Evolutionary conservation across 2,113 vertebrate species (phyloP).

Genomic region (Catagonus wagneri): DNA sequence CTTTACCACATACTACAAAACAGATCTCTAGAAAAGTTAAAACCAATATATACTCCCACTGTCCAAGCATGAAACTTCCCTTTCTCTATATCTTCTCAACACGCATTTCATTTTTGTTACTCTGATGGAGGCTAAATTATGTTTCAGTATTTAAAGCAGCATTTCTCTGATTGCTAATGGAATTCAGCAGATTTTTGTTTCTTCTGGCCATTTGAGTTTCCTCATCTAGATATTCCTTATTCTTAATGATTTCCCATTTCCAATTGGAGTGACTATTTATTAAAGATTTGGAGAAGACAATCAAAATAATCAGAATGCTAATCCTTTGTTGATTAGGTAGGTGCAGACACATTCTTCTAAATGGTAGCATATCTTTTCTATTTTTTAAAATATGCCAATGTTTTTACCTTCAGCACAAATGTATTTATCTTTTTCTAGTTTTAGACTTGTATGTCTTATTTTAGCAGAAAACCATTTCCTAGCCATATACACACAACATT

Average conservation of each 20-base stretch:
- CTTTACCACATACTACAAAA: not conserved
- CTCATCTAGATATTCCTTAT: not conserved
- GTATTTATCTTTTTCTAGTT: not conserved
- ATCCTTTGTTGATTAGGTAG: not conserved
- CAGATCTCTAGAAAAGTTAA: not conserved
- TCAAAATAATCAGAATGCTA: not conserved
- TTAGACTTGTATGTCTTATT: not conserved
- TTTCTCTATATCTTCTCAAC: not conserved
- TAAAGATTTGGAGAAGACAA: not conserved
- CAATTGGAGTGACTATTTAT: not conserved
- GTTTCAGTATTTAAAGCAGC: not conserved
- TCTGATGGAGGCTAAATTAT: not conserved
- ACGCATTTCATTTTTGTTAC: not conserved
- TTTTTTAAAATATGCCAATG: not conserved
- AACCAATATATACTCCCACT: not conserved
- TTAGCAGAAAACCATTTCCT: not conserved
- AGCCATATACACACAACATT: not conserved
- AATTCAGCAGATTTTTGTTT: not conserved
- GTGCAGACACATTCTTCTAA: not conserved
- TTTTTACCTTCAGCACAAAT: not conserved
- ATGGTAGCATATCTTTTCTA: not conserved
- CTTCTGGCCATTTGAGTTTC: not conserved
- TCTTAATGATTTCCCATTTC: not conserved
- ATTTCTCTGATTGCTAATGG: not conserved
- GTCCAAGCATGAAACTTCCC: not conserved